Evolutionary conservation across 1,140 invertebrate species (phyloP).

Genomic region (Dendrolimus kikuchii): DNA sequence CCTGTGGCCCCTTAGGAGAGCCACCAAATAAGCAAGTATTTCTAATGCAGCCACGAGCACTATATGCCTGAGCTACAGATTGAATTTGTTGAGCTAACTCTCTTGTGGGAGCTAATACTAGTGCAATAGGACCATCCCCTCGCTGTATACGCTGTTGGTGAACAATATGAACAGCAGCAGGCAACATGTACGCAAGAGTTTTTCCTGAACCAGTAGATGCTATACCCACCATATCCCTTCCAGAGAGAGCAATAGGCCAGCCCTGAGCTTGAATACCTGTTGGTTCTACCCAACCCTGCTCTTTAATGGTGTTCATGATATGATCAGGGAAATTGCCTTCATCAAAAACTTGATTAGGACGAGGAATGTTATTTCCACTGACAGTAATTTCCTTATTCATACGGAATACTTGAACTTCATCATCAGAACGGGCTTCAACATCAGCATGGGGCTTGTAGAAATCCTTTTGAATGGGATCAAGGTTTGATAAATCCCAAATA

Average conservation of each 20-base stretch:
- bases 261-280: constrained; percentile 92
- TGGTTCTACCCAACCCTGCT: constrained; percentile 87
- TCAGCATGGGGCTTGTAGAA: constrained; percentile 91
- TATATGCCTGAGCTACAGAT: constrained; percentile 94
- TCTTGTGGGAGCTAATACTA: constrained; percentile 95
- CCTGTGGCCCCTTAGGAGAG: constrained; percentile 95
- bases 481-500: constrained; percentile 83
- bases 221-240: constrained; percentile 94
- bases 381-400: constrained; percentile 89
- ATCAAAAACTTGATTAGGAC: constrained; percentile 90
- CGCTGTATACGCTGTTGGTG: constrained; percentile 79
- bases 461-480: constrained; percentile 92
- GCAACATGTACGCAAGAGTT: constrained; percentile 89
- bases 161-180: constrained; percentile 83
- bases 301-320: constrained; percentile 84
- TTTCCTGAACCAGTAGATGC: constrained; percentile 96
- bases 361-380: constrained; percentile 85
- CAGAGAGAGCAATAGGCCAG: constrained; percentile 94
- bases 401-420: constrained; percentile 84
- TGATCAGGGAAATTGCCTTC: constrained; percentile 92
- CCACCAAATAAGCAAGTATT: constrained; percentile 98
- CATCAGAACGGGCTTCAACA: constrained; percentile 79
- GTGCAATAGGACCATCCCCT: constrained; percentile 93
- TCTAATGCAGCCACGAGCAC: constrained; percentile 84
- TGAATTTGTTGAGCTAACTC: constrained; percentile 99